phyloP scores from a whole-genome alignment of 2,797 vertebrate genomes.

The Tenualosa thibaudeaui region DNA sequence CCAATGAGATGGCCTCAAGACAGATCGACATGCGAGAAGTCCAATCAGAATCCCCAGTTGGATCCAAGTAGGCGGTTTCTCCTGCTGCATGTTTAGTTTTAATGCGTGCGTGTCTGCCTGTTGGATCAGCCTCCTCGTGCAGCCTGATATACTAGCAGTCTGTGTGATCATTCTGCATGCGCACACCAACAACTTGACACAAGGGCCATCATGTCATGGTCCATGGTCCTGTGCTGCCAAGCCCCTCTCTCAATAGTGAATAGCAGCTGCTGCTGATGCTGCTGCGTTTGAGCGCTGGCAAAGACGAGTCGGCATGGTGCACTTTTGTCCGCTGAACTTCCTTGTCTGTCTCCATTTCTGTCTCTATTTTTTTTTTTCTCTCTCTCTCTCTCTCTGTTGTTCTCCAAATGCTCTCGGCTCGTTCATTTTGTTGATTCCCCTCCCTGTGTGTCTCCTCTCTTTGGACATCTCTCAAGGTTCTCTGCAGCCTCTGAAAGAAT shows the following conservation, averaged over 20 bases:
- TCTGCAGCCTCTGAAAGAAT: not conserved
- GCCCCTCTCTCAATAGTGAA: not conserved
- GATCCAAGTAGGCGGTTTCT: constrained; percentile 55
- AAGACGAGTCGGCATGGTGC: constrained; percentile 30
- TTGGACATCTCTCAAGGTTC: not conserved
- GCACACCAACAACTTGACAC: constrained; percentile 27
- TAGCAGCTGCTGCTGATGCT: not conserved
- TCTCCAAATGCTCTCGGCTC: not conserved
- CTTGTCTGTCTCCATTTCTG: not conserved
- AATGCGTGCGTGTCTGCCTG: constrained; percentile 38
- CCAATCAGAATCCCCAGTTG: constrained; percentile 55
- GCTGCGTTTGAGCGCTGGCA: not conserved
- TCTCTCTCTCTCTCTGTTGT: not conserved
- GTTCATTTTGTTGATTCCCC: not conserved
- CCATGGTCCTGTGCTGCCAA: not conserved
- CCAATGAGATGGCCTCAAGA: constrained; percentile 57
- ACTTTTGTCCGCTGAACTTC: constrained; percentile 31
- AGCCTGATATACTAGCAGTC: constrained; percentile 27
- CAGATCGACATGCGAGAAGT: constrained; percentile 59
- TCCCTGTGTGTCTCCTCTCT: not conserved
- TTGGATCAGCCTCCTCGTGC: constrained; percentile 30
- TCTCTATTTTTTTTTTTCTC: not conserved
- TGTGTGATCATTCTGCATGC: constrained; percentile 44
- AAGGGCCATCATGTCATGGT: not conserved
- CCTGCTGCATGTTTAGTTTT: constrained; percentile 54